Percentiles rank a stretch among this genome's conserved stretches.
Evolutionary conservation across 2,888 invertebrate species (phyloP).

Genomic region (Cephus nigrinus): DNA sequence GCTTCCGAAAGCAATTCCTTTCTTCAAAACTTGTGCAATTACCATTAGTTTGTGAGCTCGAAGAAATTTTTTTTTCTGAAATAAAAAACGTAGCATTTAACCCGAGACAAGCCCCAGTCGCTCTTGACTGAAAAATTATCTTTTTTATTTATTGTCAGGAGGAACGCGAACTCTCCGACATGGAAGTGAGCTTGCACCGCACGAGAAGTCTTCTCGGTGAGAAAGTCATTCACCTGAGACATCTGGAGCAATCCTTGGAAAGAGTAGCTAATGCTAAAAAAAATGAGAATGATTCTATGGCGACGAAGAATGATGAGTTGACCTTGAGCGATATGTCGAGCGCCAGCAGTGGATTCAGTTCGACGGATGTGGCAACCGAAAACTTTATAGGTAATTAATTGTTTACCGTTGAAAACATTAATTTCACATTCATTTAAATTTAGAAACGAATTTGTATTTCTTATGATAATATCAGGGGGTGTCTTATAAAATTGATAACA

Average conservation of each 20-base stretch:
- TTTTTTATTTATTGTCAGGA: constrained; percentile 68
- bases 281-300: constrained; percentile 50
- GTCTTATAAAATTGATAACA: neutral
- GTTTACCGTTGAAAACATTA: neutral
- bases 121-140: neutral
- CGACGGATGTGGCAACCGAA: constrained; percentile 75
- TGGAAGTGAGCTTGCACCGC: constrained; percentile 85
- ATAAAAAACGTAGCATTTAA: neutral
- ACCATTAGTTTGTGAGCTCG: neutral
- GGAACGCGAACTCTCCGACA: constrained; percentile 84
- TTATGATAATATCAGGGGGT: neutral
- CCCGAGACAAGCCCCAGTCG: neutral
- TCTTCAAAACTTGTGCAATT: neutral
- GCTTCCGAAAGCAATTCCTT: neutral
- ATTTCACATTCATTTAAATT: neutral
- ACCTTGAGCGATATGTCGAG: constrained; percentile 76
- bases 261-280: constrained; percentile 69
- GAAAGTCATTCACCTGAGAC: constrained; percentile 83
- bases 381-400: constrained; percentile 59
- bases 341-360: constrained; percentile 74
- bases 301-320: constrained; percentile 69
- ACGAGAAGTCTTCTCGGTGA: constrained; percentile 84
- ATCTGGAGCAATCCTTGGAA: constrained; percentile 82
- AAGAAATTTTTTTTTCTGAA: neutral
- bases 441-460: neutral